phyloP scores from a whole-genome alignment of 2,888 invertebrate species.

The Eudasyphora cyanicolor region DNA sequence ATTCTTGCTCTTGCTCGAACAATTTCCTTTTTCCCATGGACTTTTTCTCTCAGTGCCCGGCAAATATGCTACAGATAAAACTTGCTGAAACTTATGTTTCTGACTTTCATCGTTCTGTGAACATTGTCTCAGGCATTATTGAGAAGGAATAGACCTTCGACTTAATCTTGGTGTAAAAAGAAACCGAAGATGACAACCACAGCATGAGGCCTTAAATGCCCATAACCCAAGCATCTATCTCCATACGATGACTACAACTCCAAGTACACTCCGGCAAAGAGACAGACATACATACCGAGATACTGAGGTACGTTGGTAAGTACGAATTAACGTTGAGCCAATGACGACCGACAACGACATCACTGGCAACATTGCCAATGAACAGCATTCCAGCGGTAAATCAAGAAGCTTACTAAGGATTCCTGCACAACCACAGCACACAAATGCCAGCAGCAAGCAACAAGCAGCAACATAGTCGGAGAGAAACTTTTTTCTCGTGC shows the following conservation, averaged over 20 bases:
- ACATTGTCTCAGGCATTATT: not conserved
- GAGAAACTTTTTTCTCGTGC: conserved; percentile 43
- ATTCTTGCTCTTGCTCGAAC: too few relatives aligned
- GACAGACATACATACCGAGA: not conserved
- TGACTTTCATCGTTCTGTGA: conserved; percentile 38
- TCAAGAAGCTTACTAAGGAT: conserved; percentile 66
- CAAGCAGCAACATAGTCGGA: conserved; percentile 25
- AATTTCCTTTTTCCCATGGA: too few relatives aligned
- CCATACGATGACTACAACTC: not conserved
- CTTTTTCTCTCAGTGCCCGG: conserved; percentile 29
- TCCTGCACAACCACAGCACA: conserved; percentile 59
- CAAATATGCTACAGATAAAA: conserved; percentile 56
- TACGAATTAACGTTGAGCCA: not conserved
- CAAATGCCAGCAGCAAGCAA: conserved; percentile 42
- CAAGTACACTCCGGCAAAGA: not conserved
- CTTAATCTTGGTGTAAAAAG: conserved; percentile 62
- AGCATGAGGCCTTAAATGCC: conserved; percentile 64
- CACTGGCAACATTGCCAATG: conserved; percentile 55
- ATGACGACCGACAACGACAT: not conserved
- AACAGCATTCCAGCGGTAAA: conserved; percentile 66
- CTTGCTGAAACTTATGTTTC: conserved; percentile 58
- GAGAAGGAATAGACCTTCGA: conserved; percentile 61
- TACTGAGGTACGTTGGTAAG: not conserved
- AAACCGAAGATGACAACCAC: conserved; percentile 65
- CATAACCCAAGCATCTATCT: conserved; percentile 47